These are phyloP conservation scores for Falco cherrug DNA, from an alignment of 2,797 vertebrate genomes.

Conservation along the genomic window DNA sequence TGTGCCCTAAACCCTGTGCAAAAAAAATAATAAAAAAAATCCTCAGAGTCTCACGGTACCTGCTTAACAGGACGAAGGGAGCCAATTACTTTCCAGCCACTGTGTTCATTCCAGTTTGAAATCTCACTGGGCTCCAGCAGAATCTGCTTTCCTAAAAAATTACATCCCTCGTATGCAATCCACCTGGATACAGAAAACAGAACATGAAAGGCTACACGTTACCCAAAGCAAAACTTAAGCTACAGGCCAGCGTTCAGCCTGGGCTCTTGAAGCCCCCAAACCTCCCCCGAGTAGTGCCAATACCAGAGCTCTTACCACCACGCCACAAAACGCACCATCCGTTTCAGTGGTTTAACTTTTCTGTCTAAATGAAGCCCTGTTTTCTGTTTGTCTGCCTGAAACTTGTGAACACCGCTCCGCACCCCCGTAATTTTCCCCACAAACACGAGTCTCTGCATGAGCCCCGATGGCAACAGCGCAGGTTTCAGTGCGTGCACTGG, in stretches of 20 bases:
- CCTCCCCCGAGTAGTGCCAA: neutral
- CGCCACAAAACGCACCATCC: neutral
- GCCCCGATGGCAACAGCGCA: neutral
- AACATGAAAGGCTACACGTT: fast-evolving
- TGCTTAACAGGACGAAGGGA: constrained; percentile 84
- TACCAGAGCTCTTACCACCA: neutral
- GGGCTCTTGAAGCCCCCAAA: neutral
- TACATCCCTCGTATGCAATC: constrained; percentile 84
- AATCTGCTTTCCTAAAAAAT: constrained; percentile 85
- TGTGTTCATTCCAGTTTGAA: constrained; percentile 80
- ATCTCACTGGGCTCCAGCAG: constrained; percentile 78
- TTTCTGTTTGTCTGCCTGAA: neutral
- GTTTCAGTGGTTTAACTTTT: neutral
- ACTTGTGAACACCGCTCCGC: neutral
- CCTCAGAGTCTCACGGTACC: constrained; percentile 62
- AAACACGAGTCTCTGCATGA: neutral
- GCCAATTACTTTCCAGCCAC: constrained; percentile 83
- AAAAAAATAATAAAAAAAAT: neutral
- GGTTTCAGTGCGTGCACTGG: neutral
- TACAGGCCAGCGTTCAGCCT: neutral
- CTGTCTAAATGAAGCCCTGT: neutral
- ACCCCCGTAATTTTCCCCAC: fast-evolving
- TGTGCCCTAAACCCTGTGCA: neutral
- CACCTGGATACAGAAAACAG: constrained; percentile 73
- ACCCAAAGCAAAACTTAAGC: neutral